Conservation (phyloP, 2,888 invertebrate species). For the Plagodis pulveraria region DNA sequence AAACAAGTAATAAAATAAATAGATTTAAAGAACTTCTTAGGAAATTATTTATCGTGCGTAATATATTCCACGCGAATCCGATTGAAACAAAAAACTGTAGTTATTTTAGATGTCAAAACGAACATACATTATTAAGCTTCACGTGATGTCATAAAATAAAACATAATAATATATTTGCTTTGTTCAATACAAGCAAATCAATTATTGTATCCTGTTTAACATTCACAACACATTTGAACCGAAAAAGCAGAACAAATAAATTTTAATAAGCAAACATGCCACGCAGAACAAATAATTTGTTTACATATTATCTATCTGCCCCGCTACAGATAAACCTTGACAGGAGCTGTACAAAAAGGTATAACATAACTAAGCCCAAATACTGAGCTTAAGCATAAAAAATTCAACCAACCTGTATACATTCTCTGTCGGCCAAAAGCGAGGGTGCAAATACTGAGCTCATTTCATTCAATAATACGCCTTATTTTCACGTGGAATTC, state of each 20-base stretch:
- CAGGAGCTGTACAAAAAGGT: conserved; percentile 28
- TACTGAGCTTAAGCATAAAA: conserved; percentile 44
- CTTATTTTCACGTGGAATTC: conserved; percentile 26
- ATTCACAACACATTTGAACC: background rate
- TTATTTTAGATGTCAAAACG: too few species aligned
- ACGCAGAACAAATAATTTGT: conserved; percentile 21
- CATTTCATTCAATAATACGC: conserved; percentile 30
- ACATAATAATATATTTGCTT: too few species aligned
- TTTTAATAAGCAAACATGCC: conserved; percentile 1
- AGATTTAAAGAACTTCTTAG: too few species aligned
- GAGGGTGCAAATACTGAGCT: conserved; percentile 21
- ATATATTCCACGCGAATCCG: too few species aligned
- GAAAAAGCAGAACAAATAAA: background rate
- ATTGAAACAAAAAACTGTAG: too few species aligned
- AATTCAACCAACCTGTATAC: conserved; percentile 46
- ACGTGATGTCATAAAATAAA: too few species aligned
- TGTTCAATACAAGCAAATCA: too few species aligned
- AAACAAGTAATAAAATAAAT: too few species aligned
- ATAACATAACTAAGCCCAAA: conserved; percentile 37
- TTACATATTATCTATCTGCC: conserved; percentile 8
- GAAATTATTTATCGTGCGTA: too few species aligned
- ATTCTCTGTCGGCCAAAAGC: conserved; percentile 4
- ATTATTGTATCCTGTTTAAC: too few species aligned
- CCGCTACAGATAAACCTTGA: conserved; percentile 26
- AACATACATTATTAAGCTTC: too few species aligned